A percentile compares a stretch with the other conserved stretches of the same genome.
Conservation (phyloP, 2,888 invertebrate species). For the Acronicta leporina region DNA sequence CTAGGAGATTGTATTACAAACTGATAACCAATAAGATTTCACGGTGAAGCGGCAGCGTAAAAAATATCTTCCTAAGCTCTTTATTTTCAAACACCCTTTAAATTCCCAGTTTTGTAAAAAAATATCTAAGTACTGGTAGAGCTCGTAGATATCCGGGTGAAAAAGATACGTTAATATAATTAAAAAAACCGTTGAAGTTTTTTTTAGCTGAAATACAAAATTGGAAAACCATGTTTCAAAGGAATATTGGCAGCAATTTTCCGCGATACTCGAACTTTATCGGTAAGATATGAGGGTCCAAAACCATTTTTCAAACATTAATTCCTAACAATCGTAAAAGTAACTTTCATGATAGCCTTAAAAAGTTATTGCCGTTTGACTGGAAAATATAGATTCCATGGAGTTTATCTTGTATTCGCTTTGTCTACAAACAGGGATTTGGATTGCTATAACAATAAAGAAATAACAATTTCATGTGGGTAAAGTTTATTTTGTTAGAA, state of each 20-base stretch:
- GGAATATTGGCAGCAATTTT: slow-evolving; percentile 66
- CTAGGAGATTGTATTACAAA: slow-evolving; percentile 15
- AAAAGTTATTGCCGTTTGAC: slow-evolving; percentile 81
- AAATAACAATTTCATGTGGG: slow-evolving; percentile 71
- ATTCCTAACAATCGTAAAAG: slow-evolving; percentile 87
- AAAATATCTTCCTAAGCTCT: slow-evolving; percentile 30
- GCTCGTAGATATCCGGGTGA: slow-evolving; percentile 33
- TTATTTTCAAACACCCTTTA: slow-evolving; percentile 43
- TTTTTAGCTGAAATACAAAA: slow-evolving; percentile 57
- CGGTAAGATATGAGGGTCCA: slow-evolving; percentile 79
- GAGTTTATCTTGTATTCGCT: slow-evolving; percentile 78
- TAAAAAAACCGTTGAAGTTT: slow-evolving; percentile 36
- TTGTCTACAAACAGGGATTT: slow-evolving; percentile 73
- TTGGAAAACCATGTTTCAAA: slow-evolving; percentile 59
- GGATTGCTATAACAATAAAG: slow-evolving; percentile 76
- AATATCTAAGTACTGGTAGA: slow-evolving; percentile 48
- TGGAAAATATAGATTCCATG: slow-evolving; percentile 79
- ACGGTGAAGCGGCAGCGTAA: slow-evolving; percentile 11
- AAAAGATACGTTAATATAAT: slow-evolving; percentile 35
- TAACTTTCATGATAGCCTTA: slow-evolving; percentile 82
- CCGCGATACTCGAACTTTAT: slow-evolving; percentile 73
- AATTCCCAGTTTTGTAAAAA: slow-evolving; percentile 24
- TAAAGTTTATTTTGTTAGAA: slow-evolving; percentile 71
- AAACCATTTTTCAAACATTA: slow-evolving; percentile 86
- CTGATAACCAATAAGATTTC: slow-evolving; percentile 20